Evolutionary conservation across 2,113 vertebrate species (phyloP).

Genomic region (Heterochromis multidens): DNA sequence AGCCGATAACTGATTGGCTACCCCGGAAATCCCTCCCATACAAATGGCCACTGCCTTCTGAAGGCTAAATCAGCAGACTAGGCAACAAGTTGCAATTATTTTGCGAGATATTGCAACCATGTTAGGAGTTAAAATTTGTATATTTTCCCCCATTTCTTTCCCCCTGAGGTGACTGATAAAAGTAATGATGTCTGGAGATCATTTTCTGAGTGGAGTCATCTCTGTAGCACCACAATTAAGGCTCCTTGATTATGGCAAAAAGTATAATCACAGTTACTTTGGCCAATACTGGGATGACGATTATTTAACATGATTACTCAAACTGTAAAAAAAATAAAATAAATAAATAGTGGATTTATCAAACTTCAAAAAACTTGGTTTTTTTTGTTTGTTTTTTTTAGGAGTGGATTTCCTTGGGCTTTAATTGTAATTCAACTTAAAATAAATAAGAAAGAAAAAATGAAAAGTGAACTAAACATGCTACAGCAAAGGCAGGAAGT

Average conservation of each 20-base stretch:
- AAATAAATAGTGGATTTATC: background rate
- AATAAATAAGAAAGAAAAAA: background rate
- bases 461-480: too few relatives aligned
- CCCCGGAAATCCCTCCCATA: background rate
- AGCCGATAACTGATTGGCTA: background rate
- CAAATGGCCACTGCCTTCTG: background rate
- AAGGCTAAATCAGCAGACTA: fast-evolving
- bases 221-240: too few relatives aligned
- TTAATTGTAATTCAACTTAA: background rate
- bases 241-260: too few relatives aligned
- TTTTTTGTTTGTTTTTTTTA: background rate
- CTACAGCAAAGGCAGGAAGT: too few relatives aligned
- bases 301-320: background rate
- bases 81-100: background rate
- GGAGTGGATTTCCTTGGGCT: background rate
- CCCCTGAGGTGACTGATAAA: background rate
- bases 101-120: background rate
- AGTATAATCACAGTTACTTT: background rate
- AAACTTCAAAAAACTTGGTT: too few relatives aligned
- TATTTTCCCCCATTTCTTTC: fast-evolving
- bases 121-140: background rate
- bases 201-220: background rate
- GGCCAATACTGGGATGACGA: fast-evolving
- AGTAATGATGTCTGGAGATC: background rate
- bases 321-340: background rate